Percentiles rank a stretch among this genome's conserved stretches.
These are phyloP conservation scores for Eupithecia vulgata DNA, from an alignment of 2,888 invertebrate species.

Conservation along the genomic window DNA sequence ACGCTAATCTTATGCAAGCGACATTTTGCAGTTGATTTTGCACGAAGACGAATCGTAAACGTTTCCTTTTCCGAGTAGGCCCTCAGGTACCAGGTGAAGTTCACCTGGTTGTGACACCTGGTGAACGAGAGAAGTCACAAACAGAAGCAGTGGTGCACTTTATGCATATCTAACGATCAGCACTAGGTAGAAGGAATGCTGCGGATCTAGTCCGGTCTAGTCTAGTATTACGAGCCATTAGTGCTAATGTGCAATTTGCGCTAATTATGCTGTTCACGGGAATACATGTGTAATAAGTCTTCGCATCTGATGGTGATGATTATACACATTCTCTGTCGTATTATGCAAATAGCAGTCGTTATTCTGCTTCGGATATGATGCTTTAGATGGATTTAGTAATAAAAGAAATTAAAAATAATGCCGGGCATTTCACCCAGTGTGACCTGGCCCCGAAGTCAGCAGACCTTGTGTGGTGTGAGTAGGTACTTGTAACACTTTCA, in stretches of 20 bases:
- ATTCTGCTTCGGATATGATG: not conserved
- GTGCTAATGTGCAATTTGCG: conserved; percentile 2
- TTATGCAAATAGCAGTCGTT: conserved; percentile 4
- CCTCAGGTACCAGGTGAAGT: not conserved
- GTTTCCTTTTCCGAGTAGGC: too few relatives aligned
- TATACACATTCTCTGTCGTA: not conserved
- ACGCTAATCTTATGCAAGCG: too few relatives aligned
- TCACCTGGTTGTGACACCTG: too few relatives aligned
- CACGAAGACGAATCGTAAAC: too few relatives aligned
- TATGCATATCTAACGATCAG: not conserved
- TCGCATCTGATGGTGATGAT: not conserved
- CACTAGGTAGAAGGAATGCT: not conserved
- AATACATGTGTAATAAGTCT: not conserved
- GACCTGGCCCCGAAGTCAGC: not conserved
- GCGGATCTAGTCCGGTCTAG: not conserved
- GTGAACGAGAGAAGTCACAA: not conserved
- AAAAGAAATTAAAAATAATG: not conserved
- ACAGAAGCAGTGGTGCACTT: not conserved
- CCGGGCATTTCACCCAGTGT: not conserved
- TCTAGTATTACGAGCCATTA: conserved; percentile 1
- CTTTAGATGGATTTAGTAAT: not conserved
- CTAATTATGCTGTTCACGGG: not conserved
- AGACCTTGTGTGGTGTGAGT: too few relatives aligned
- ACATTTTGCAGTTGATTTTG: too few relatives aligned
- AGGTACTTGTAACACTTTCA: too few relatives aligned